Conservation (phyloP, 2,888 invertebrate species). For the Andrena haemorrhoa region DNA sequence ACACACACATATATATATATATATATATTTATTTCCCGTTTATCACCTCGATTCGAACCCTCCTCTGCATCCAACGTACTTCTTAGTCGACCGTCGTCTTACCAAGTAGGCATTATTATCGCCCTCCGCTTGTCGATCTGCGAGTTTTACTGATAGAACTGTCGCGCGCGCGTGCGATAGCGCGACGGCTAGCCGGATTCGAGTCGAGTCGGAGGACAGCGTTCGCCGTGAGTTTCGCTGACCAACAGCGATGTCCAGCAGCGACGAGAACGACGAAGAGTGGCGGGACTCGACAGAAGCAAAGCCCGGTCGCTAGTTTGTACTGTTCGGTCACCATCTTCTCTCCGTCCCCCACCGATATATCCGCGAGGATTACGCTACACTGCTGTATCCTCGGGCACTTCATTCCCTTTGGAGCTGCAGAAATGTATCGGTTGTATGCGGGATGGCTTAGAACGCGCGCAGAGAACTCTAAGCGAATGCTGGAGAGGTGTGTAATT, state of each 20-base stretch:
- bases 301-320: not conserved
- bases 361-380: constrained; percentile 3
- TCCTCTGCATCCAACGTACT: constrained; percentile 61
- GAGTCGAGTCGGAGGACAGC: not conserved
- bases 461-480: too few species aligned
- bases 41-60: constrained; percentile 35
- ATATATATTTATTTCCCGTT: constrained; percentile 22
- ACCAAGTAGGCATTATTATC: constrained; percentile 61
- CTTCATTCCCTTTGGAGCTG: constrained; percentile 6
- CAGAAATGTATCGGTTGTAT: not conserved
- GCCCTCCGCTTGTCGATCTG: constrained; percentile 56
- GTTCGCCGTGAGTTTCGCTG: not conserved
- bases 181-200: constrained; percentile 7
- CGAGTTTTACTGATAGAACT: constrained; percentile 36
- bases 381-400: not conserved
- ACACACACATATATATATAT: constrained; percentile 3
- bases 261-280: not conserved
- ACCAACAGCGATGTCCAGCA: not conserved
- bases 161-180: constrained; percentile 46
- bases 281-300: not conserved
- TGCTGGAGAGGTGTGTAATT: too few species aligned
- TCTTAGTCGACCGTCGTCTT: constrained; percentile 73
- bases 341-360: not conserved
- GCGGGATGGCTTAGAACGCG: too few species aligned
- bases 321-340: not conserved